Conservation (phyloP, 2,888 invertebrate species). For the Tetragonula carbonaria region DNA sequence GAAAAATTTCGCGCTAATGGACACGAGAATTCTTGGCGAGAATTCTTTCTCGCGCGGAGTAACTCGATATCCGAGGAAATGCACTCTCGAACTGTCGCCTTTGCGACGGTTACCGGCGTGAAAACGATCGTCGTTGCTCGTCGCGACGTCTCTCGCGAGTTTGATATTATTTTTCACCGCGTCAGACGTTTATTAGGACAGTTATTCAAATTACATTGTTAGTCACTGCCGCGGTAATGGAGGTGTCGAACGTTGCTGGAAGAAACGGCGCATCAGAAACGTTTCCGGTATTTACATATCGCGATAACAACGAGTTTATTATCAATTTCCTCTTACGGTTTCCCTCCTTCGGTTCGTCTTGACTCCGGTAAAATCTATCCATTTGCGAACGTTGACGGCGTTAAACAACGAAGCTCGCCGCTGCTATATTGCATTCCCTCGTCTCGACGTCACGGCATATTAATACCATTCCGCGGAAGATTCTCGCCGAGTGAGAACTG, state of each 20-base stretch:
- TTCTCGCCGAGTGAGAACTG: not conserved
- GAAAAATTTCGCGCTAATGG: slow-evolving; percentile 66
- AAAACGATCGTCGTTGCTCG: slow-evolving; percentile 30
- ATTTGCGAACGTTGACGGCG: slow-evolving; percentile 3
- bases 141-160: not conserved
- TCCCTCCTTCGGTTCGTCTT: not conserved
- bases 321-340: not conserved
- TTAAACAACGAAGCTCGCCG: not conserved
- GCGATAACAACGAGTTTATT: slow-evolving; percentile 19
- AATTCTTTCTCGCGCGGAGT: slow-evolving; percentile 9
- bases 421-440: not conserved
- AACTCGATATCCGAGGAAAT: slow-evolving; percentile 46
- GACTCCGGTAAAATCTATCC: not conserved
- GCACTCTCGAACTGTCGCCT: slow-evolving; percentile 19
- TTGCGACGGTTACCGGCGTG: not conserved
- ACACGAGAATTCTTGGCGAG: slow-evolving; percentile 44
- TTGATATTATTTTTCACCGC: slow-evolving; percentile 31
- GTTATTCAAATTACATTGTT: slow-evolving; percentile 51
- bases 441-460: not conserved
- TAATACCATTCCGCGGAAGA: not conserved
- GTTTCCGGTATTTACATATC: slow-evolving; percentile 18
- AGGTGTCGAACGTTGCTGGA: slow-evolving; percentile 3
- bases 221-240: slow-evolving; percentile 17
- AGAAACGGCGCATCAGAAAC: not conserved
- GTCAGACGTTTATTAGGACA: slow-evolving; percentile 43